These are phyloP conservation scores for Oreochromis tanganicae DNA, from an alignment of 2,113 vertebrate species.

Conservation along the genomic window DNA sequence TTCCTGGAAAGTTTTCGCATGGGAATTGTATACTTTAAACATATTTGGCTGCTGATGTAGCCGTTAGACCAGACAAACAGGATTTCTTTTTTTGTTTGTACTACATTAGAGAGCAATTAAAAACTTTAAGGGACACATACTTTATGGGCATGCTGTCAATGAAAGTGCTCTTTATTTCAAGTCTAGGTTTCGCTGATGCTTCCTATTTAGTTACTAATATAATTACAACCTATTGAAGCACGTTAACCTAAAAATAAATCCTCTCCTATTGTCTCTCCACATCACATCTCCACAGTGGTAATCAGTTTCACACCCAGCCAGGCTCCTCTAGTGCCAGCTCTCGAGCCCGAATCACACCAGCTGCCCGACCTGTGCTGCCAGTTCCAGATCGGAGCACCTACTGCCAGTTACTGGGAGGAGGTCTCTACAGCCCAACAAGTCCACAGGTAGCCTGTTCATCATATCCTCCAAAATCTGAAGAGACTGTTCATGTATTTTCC, in stretches of 20 bases:
- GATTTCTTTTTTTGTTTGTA: not conserved
- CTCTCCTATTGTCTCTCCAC: not conserved
- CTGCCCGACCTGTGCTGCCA: slow-evolving; percentile 71
- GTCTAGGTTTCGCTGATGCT: not conserved
- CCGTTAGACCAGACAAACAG: not conserved
- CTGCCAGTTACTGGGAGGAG: slow-evolving; percentile 67
- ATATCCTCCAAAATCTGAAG: not conserved
- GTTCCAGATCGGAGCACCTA: slow-evolving; percentile 74
- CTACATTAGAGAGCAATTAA: not conserved
- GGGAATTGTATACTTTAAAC: not conserved
- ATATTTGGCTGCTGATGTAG: not conserved
- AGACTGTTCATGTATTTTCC: not conserved
- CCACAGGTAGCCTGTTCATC: slow-evolving; percentile 27
- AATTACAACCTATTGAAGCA: not conserved
- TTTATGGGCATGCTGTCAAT: not conserved
- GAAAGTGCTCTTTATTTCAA: not conserved
- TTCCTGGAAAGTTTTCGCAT: not conserved
- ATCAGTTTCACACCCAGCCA: slow-evolving; percentile 56
- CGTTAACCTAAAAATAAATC: not conserved
- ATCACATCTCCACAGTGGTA: slow-evolving; percentile 39
- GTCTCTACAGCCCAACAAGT: slow-evolving; percentile 71
- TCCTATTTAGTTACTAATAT: not conserved
- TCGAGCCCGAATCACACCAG: slow-evolving; percentile 62
- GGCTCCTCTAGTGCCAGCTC: slow-evolving; percentile 39
- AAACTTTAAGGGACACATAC: not conserved